phyloP scores from a whole-genome alignment of 2,113 vertebrate genomes.

The Antechinus flavipes region DNA sequence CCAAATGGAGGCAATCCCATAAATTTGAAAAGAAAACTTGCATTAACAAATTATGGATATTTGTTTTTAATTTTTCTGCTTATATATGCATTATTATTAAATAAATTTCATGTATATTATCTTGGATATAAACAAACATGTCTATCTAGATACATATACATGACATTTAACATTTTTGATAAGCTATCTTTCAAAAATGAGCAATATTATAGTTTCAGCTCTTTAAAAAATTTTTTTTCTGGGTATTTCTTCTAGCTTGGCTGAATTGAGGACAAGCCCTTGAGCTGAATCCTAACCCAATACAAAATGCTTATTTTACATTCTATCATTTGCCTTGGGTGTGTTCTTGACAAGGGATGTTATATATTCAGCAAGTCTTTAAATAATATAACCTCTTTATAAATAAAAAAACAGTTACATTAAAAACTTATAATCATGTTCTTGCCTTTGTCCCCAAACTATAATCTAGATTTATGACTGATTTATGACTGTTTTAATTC shows the following conservation, averaged over 20 bases:
- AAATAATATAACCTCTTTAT: constrained; percentile 3
- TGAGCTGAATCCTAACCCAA: not conserved
- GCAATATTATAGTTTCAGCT: not conserved
- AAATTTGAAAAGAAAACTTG: constrained; percentile 29
- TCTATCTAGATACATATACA: not conserved
- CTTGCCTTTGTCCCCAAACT: not conserved
- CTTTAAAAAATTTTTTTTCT: not conserved
- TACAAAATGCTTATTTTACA: not conserved
- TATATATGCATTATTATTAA: too few species aligned
- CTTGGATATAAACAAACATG: too few species aligned
- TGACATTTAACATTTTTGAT: not conserved
- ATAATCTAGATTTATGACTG: not conserved
- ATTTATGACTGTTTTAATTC: not conserved
- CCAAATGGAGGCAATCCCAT: not conserved
- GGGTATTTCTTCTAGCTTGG: not conserved
- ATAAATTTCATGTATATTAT: too few species aligned
- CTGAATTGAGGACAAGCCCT: constrained; percentile 20
- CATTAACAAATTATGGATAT: not conserved
- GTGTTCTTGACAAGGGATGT: constrained; percentile 20
- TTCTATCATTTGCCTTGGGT: constrained; percentile 23
- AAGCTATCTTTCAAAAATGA: constrained; percentile 23
- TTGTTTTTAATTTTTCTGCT: too few species aligned
- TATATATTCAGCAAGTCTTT: constrained; percentile 11
- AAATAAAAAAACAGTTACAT: not conserved
- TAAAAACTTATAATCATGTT: not conserved